Conservation (phyloP, 1,140 invertebrate species). For the Ruditapes philippinarum region DNA sequence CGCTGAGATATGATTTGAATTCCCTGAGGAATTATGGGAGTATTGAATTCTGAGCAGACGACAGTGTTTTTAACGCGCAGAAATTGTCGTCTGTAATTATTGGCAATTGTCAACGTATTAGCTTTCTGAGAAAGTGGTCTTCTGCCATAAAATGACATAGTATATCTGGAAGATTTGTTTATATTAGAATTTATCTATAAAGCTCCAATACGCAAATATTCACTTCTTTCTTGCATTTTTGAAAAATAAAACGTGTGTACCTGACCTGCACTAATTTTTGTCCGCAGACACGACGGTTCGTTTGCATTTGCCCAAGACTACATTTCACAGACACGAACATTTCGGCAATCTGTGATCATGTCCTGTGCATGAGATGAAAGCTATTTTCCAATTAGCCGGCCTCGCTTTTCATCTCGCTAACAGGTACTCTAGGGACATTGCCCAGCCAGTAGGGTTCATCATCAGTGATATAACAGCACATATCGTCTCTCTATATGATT, state of each 20-base stretch:
- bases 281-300: too few relatives aligned
- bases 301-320: too few relatives aligned
- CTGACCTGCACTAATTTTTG: too few relatives aligned
- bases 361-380: constrained; percentile 3
- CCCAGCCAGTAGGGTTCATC: constrained; percentile 3
- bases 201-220: too few relatives aligned
- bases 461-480: background rate
- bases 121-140: background rate
- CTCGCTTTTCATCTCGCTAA: background rate
- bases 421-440: constrained; percentile 8
- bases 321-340: too few relatives aligned
- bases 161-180: constrained; percentile 17
- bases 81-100: constrained; percentile 65
- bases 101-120: constrained; percentile 50
- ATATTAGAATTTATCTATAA: too few relatives aligned
- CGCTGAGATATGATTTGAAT: constrained; percentile 45
- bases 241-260: too few relatives aligned
- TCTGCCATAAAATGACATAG: constrained; percentile 2
- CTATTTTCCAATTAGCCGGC: background rate
- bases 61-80: constrained; percentile 29
- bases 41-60: constrained; percentile 65
- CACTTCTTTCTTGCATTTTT: too few relatives aligned
- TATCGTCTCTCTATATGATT: background rate
- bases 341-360: too few relatives aligned
- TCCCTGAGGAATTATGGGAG: constrained; percentile 39